Evolutionary conservation across 2,888 invertebrate genomes (phyloP), one percentile per base, ranked within the genome.

Genomic region (Xestobium rufovillosum): DNA sequence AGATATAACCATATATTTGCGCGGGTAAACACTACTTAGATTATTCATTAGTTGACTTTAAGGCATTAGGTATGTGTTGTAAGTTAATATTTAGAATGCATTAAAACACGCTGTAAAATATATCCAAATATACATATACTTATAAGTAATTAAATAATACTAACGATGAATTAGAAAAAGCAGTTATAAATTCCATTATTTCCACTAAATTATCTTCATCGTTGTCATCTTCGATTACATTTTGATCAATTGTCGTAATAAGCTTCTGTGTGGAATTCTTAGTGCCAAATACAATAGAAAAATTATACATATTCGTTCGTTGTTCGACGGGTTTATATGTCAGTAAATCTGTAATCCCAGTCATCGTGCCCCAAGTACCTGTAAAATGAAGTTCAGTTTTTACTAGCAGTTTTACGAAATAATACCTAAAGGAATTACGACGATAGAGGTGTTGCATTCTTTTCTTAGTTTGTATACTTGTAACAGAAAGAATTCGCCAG

Each of bases 391-490:
- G 29, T 4, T 17, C 38, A 11, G 15, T 28, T 15, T 4, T 14
- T 16, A 8, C 35, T n/a, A 10, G 11, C 12, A 35, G n/a, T n/a
- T n/a, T n/a, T n/a, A n/a, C n/a, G 17, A 12, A 8, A 19, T 27
- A 40, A 38, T 35, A 52, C 53, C 53, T 14, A 54, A 33, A 3
- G 42, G 34, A 31, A 42, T 29, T 9, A 49, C 23, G 2, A 49
- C 52, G 11, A 54, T 30, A 2, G 52, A 50, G 3, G 31, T 33
- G 32, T 54, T 51, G 4, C 14, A 36, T 14, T 35, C 39, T 38
- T 42, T 47, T 31, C 50, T 32, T 14, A 54, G 48, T 38, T 54
- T 54, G 34, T 52, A 54, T 6, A 49, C n/a, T 39, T 54, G 52
- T 8, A 53, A 13, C 9, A 54, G 17, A 26, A n/a, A n/a, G n/a